Conservation (phyloP, 1,140 invertebrate species). For the Drosophila ogumai region DNA sequence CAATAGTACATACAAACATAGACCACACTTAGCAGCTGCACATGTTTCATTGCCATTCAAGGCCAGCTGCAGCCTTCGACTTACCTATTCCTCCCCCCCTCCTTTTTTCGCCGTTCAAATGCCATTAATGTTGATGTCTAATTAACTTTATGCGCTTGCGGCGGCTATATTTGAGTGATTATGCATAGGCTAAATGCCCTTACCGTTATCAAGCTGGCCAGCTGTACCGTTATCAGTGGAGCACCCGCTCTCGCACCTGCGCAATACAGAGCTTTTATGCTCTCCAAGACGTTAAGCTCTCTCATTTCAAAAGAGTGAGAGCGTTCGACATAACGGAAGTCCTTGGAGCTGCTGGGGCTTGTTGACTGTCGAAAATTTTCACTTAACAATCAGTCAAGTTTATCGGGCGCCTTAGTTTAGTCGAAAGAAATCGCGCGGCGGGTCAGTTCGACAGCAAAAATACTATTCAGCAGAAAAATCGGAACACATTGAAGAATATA, state of each 20-base stretch:
- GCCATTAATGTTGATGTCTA: constrained; percentile 56
- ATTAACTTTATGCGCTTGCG: constrained; percentile 74
- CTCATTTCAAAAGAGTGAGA: constrained; percentile 10
- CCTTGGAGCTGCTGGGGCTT: constrained; percentile 65
- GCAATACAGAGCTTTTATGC: constrained; percentile 36
- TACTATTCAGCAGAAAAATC: constrained; percentile 24
- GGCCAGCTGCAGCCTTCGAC: constrained; percentile 45
- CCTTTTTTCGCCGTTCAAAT: constrained; percentile 32
- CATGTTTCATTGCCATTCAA: constrained; percentile 55
- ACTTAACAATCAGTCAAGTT: constrained; percentile 78
- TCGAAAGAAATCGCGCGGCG: constrained; percentile 45
- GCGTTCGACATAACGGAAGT: constrained; percentile 35
- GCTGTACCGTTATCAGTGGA: constrained; percentile 75
- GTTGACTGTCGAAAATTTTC: constrained; percentile 80
- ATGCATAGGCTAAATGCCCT: constrained; percentile 47
- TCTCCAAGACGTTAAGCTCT: constrained; percentile 42
- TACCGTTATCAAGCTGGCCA: constrained; percentile 67
- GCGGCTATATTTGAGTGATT: constrained; percentile 65
- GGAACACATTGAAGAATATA: constrained; percentile 60
- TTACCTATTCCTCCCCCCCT: neutral
- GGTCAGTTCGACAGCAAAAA: constrained; percentile 23
- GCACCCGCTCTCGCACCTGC: constrained; percentile 51
- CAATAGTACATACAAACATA: neutral
- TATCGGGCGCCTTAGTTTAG: constrained; percentile 80
- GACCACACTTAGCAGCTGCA: constrained; percentile 35